Evolutionary conservation across 2,888 invertebrate genomes (phyloP).

Genomic region (Zhengitettix transpicula): DNA sequence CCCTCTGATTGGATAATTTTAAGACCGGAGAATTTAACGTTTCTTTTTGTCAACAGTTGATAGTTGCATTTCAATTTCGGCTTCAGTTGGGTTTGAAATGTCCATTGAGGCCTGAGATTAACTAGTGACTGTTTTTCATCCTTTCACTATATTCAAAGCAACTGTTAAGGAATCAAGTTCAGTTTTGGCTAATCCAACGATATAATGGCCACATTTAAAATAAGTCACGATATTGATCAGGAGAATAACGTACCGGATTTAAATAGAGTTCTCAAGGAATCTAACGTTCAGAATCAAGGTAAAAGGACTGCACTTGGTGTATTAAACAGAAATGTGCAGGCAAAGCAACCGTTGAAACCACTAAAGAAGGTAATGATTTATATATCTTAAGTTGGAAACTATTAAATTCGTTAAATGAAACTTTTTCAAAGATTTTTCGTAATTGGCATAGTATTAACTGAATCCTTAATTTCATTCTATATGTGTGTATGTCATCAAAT

Average conservation of each 20-base stretch:
- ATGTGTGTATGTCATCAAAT: too few relatives aligned
- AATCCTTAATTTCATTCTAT: too few relatives aligned
- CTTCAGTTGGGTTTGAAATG: neutral
- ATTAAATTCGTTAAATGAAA: neutral
- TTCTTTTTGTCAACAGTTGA: neutral
- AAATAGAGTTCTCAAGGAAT: constrained; percentile 26
- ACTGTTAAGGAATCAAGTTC: too few relatives aligned
- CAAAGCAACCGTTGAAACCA: neutral
- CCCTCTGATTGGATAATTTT: constrained; percentile 2
- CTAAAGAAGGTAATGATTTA: neutral
- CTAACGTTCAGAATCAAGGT: constrained; percentile 33
- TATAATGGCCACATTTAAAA: constrained; percentile 54
- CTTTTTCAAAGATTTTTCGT: too few relatives aligned
- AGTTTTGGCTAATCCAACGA: constrained; percentile 20
- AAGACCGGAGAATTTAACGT: constrained; percentile 7
- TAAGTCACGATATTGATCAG: constrained; percentile 48
- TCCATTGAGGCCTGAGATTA: too few relatives aligned
- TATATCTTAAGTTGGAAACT: too few relatives aligned
- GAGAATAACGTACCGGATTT: constrained; percentile 42
- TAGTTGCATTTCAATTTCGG: neutral
- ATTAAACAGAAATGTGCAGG: constrained; percentile 34
- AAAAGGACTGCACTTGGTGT: constrained; percentile 39
- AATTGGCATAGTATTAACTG: too few relatives aligned
- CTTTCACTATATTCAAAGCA: too few relatives aligned
- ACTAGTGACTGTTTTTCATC: too few relatives aligned